Conservation (phyloP, 2,797 vertebrate genomes). For the Dallia pectoralis region DNA sequence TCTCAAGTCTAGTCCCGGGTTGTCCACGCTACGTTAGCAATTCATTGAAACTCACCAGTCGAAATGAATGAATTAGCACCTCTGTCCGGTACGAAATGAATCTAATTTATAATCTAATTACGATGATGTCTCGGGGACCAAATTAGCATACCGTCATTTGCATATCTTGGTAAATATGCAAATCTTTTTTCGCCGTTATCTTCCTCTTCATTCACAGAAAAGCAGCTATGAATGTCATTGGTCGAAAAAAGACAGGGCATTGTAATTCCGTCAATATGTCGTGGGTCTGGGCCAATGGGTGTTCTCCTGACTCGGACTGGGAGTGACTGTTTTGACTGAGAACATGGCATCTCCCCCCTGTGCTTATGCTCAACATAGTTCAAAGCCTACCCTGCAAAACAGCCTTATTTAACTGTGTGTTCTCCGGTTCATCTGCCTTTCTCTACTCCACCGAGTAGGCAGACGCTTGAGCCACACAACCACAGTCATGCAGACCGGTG, state of each 20-base stretch:
- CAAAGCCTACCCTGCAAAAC: constrained; percentile 48
- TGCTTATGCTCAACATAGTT: constrained; percentile 68
- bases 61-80: constrained; percentile 56
- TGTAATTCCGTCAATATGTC: constrained; percentile 62
- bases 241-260: constrained; percentile 44
- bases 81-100: constrained; percentile 65
- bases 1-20: neutral
- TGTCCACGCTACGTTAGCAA: neutral
- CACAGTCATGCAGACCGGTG: constrained; percentile 33
- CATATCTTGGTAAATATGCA: constrained; percentile 62
- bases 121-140: constrained; percentile 60
- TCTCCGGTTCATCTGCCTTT: constrained; percentile 45
- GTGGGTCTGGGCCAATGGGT: constrained; percentile 25
- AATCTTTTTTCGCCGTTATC: constrained; percentile 56
- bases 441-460: constrained; percentile 46
- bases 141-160: constrained; percentile 63
- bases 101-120: constrained; percentile 72
- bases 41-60: constrained; percentile 24
- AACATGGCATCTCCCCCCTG: constrained; percentile 61
- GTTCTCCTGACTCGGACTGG: constrained; percentile 31
- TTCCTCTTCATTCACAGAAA: constrained; percentile 51
- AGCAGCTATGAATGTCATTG: constrained; percentile 50
- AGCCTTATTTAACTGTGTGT: constrained; percentile 65
- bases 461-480: constrained; percentile 37
- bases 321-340: neutral